Evolutionary conservation across 2,113 vertebrate species (phyloP), one percentile per base, ranked within the genome.

Genomic region (Neomonachus schauinslandi): DNA sequence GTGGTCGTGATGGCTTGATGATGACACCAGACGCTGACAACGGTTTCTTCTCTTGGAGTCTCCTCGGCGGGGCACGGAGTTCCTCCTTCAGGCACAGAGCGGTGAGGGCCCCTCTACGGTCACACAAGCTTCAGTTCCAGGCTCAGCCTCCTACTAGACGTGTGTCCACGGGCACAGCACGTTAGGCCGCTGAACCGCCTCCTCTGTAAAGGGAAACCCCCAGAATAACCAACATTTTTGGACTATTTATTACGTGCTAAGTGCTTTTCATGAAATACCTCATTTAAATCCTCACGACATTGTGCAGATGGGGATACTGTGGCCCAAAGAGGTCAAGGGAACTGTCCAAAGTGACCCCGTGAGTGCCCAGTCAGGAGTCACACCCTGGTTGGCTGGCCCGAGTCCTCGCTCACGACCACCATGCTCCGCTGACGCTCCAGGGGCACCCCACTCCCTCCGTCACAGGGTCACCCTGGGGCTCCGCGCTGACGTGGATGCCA

Each of bases 371-470:
- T 79, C 33, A 49, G 53, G 61, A 31, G 22, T 61, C 11, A 16
- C 53, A 22, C 2, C 1, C 63, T 4, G n/a, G 46, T 57, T 13
- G 0, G 31, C 33, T 72, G 89, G 82, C 46, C 42, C 8, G 15
- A 10, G 79, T 55, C 87, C 18, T 88, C 8, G 10, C 83, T 36
- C 31, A 33, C 0, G 28, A 12, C 59, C 14, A 1, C 39, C 39
- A 31, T 0, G 0, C 36, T 31, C 46, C 0, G 0, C 11, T 12
- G 21, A 59, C 22, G n/a, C n/a, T 46, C 79, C 51, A 46, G n/a
- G n/a, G 2, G 4, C 21, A 15, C 22, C n/a, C 65, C 28, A 1
- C 15, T 19, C 28, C 46, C 36, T 76, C 57, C 24, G 4, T 13
- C 86, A 24, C 36, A 14, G 19, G 9, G 28, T 16, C 6, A 0